These are phyloP conservation scores for Catalaphyllia jardinei DNA, from an alignment of 64 coral and sea anemone genomes.

Conservation along the genomic window DNA sequence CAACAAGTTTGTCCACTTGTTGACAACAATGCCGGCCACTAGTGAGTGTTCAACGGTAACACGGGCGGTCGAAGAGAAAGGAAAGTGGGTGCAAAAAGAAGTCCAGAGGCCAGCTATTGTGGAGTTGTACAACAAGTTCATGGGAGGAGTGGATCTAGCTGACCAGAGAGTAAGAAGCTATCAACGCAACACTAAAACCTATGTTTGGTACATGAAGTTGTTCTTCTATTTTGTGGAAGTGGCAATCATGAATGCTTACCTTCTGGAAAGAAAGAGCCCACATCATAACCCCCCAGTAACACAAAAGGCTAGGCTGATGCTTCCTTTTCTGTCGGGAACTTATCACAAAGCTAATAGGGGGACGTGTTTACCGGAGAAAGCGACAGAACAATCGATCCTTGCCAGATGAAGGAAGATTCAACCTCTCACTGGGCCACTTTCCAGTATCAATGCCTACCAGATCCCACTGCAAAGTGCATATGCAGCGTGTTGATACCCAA, in stretches of 20 bases:
- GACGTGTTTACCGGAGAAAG: neutral
- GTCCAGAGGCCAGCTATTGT: conserved; percentile 24
- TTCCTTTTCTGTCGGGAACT: conserved; percentile 30
- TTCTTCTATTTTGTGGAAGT: conserved; percentile 45
- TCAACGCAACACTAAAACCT: conserved; percentile 16
- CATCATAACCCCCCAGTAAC: conserved; percentile 8
- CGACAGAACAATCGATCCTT: neutral
- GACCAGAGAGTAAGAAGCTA: neutral
- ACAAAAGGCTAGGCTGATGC: conserved; percentile 7
- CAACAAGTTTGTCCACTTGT: conserved; percentile 12
- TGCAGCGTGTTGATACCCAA: conserved; percentile 22
- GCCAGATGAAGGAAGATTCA: conserved; percentile 4
- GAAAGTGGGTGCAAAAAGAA: conserved; percentile 35
- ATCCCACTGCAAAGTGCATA: conserved; percentile 28
- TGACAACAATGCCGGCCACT: conserved; percentile 32
- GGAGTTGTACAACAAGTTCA: conserved; percentile 35
- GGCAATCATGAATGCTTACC: conserved; percentile 38
- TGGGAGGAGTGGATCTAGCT: conserved; percentile 39
- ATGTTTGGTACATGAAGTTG: conserved; percentile 48
- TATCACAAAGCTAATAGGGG: conserved; percentile 5
- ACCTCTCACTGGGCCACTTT: conserved; percentile 28
- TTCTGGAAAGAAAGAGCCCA: conserved; percentile 25
- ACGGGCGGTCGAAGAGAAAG: conserved; percentile 14
- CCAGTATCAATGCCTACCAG: conserved; percentile 1
- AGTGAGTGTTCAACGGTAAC: neutral